A percentile compares a stretch with the other conserved stretches of the same genome.
These are phyloP conservation scores for Lysandra coridon DNA, from an alignment of 2,888 invertebrate genomes.

Conservation along the genomic window DNA sequence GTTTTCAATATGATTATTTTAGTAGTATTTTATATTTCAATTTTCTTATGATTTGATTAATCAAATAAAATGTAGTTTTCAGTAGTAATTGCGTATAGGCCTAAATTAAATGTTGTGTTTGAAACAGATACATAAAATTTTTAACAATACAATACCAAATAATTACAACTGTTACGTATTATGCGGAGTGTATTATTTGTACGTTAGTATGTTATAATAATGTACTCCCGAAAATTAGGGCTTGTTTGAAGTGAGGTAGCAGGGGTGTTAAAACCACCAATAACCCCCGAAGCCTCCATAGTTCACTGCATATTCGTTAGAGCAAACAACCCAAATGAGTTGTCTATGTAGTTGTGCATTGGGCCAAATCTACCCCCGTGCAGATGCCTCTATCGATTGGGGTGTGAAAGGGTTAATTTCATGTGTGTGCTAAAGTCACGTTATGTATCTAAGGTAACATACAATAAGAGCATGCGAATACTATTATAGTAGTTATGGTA, in stretches of 20 bases:
- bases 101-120: background rate
- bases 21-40: no score
- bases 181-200: background rate
- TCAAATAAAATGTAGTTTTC: background rate
- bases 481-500: background rate
- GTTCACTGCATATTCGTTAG: slow-evolving; percentile 73
- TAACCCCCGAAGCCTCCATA: slow-evolving; percentile 53
- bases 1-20: no score
- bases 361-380: slow-evolving; percentile 61
- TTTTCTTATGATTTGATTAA: no score
- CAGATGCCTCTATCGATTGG: slow-evolving; percentile 55
- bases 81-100: background rate
- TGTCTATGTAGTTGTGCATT: slow-evolving; percentile 70
- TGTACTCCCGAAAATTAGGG: slow-evolving; percentile 58
- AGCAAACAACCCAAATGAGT: slow-evolving; percentile 58
- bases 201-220: background rate
- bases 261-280: slow-evolving; percentile 44
- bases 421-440: slow-evolving; percentile 51
- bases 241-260: slow-evolving; percentile 50
- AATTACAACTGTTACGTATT: background rate
- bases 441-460: slow-evolving; percentile 39
- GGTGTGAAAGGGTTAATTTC: slow-evolving; percentile 60
- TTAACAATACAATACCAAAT: background rate
- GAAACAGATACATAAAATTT: background rate
- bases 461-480: slow-evolving; percentile 1